A percentile compares a stretch with the other conserved stretches of the same genome.
Conservation (phyloP, 2,888 invertebrate genomes). For the Erebia aethiops region DNA sequence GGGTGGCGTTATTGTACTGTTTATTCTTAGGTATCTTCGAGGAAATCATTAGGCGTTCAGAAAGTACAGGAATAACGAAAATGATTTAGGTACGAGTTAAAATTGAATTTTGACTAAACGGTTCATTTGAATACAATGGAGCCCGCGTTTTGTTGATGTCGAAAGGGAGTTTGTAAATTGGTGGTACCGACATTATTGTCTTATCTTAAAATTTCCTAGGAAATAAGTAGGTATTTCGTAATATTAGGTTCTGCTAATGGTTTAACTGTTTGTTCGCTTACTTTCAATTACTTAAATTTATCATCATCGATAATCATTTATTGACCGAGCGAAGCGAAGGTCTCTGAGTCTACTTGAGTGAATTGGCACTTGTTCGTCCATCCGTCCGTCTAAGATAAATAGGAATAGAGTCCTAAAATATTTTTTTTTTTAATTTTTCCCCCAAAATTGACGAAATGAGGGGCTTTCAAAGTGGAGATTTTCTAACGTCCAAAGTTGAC, state of each 20-base stretch:
- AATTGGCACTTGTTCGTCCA: too few relatives aligned
- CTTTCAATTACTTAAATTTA: background rate
- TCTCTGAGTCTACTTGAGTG: too few relatives aligned
- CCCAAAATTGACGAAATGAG: too few relatives aligned
- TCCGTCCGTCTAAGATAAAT: too few relatives aligned
- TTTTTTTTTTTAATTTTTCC: too few relatives aligned
- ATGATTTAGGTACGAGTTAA: slow-evolving; percentile 14
- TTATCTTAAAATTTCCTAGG: slow-evolving; percentile 6
- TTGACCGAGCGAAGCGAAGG: too few relatives aligned
- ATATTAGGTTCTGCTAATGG: background rate
- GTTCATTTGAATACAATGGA: slow-evolving; percentile 24
- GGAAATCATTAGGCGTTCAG: slow-evolving; percentile 30
- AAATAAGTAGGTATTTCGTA: background rate
- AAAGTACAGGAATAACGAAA: slow-evolving; percentile 21
- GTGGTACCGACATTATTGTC: background rate
- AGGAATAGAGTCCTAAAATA: too few relatives aligned
- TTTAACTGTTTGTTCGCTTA: background rate
- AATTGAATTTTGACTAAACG: slow-evolving; percentile 16
- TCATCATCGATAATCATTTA: too few relatives aligned
- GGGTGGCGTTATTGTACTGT: background rate
- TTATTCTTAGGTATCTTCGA: slow-evolving; percentile 14
- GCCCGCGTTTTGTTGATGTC: slow-evolving; percentile 1
- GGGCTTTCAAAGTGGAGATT: too few relatives aligned
- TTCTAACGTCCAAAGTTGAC: too few relatives aligned
- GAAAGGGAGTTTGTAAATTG: background rate